Evolutionary conservation across 2,113 vertebrate genomes (phyloP), one percentile per base, ranked within the genome.

Genomic region (Pogonocichla stellata): DNA sequence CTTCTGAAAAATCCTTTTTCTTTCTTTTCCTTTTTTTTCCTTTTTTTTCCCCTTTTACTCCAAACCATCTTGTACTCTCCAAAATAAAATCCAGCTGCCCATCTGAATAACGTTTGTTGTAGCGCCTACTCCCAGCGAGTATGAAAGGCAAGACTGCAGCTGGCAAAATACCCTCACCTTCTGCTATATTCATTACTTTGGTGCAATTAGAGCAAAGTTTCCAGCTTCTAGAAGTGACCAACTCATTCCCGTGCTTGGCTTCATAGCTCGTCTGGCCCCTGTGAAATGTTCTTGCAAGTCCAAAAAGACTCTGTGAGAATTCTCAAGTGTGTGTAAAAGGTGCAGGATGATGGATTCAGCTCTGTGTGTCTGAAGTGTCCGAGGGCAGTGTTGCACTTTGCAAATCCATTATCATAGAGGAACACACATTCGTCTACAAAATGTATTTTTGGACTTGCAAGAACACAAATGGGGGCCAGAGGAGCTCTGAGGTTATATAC

Each of bases 271-370:
- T 43, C 53, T 43, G 36, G 31, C 3, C 5, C 5, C 36, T 22
- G 2, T 43, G 18, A 14, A 25, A 42, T 33, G 7, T 36, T 22
- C 26, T 58, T 60, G 33, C 7, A 60, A 43, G 33, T 43, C 24
- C 33, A 31, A 8, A 51, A 26, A 23, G 14, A 22, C 14, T 67
- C 11, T 38, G 33, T 0, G 8, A 26, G 20, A 43, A 36, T 19
- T 43, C 17, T 26, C 19, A 12, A 33, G 26, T 5, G 4, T 0
- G 0, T 14, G 20, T 6, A 14, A n/a, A 33, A 58, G 61, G 26
- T 12, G 53, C 33, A 60, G 53, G 36, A 15, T 15, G 62, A 33
- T 12, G 36, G 62, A 51, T 67, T 51, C 45, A 28, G 33, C 33
- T 67, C 43, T 26, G 22, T 8, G 36, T 36, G 17, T 31, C 36